Evolutionary conservation across 2,888 invertebrate genomes (phyloP), one percentile per base, ranked within the genome.

Genomic region (Pecten maximus): DNA sequence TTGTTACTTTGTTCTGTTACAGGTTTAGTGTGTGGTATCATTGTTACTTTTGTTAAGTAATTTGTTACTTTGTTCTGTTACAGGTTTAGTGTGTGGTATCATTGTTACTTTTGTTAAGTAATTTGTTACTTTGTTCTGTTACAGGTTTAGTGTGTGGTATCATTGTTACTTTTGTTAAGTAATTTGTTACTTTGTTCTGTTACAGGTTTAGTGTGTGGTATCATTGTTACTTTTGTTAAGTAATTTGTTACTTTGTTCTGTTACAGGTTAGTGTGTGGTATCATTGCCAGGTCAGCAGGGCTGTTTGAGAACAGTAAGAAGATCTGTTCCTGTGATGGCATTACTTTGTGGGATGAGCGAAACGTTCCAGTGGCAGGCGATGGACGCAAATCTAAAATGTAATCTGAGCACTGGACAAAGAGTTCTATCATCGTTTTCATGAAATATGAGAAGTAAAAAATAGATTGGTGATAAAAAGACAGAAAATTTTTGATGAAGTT

Each of bases 301-400:
- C 97, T 99, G 15, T 98, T 98, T 96, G 98, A 98, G 96, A 99
- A 99, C 96, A 89, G 92, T 1, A 99, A 99, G 96, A 98, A 98
- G 19, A 98, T 99, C 90, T 99, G 99, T 97, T 98, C 98, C 0
- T 99, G 99, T 97, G 98, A 98, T 97, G 99, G 99, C 0, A 97
- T 98, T 0, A 98, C 98, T 0, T 97, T 99, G 16, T 99, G 99
- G 99, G 98, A 99, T 96, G 99, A 99, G 97, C 97, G 98, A 88
- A 91, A 95, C 87, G 93, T 91, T 89, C 95, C 95, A 1, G 10
- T 94, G 15, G 94, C 94, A 44, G 95, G 95, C 2, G 39, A 88
- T 16, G 93, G 92, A 0, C 88, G 94, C 40, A 93, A 93, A 50
- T 89, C 94, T 39, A 91, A 89, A 88, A 90, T 90, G 87, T 90